Evolutionary conservation across 2,888 invertebrate genomes (phyloP).

Genomic region (Celastrina argiolus): DNA sequence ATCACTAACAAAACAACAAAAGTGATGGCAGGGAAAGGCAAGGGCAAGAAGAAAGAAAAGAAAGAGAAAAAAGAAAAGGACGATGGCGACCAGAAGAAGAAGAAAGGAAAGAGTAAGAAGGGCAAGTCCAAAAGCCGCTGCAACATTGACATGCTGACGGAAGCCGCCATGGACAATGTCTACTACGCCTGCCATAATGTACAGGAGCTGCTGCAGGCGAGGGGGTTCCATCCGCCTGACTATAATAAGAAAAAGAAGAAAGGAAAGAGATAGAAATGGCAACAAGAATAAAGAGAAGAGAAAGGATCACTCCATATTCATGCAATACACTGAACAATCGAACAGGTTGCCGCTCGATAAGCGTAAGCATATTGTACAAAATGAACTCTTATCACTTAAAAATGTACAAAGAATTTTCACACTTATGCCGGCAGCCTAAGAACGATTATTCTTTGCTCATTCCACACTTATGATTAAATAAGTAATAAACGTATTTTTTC

Average conservation of each 20-base stretch:
- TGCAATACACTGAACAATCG: no score
- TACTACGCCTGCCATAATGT: constrained; percentile 96
- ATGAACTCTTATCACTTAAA: no score
- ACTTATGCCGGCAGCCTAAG: no score
- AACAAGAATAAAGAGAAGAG: background rate
- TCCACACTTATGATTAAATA: no score
- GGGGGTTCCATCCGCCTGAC: constrained; percentile 94
- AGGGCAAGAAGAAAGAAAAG: constrained; percentile 76
- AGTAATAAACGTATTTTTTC: no score
- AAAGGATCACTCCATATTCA: no score
- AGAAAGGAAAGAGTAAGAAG: constrained; percentile 70
- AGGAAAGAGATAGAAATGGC: constrained; percentile 73
- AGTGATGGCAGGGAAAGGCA: constrained; percentile 56
- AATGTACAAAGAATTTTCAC: no score
- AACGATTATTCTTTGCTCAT: no score
- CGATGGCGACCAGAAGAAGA: constrained; percentile 67
- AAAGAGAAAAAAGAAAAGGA: constrained; percentile 72
- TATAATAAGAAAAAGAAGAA: constrained; percentile 92
- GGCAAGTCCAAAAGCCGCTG: constrained; percentile 81
- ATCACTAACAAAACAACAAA: background rate
- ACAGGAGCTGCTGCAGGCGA: constrained; percentile 89
- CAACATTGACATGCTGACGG: constrained; percentile 90
- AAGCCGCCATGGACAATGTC: constrained; percentile 95
- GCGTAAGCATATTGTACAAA: no score
- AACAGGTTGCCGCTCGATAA: no score